Evolutionary conservation across 2,113 vertebrate genomes (phyloP).

Genomic region (Gavialis gangeticus): DNA sequence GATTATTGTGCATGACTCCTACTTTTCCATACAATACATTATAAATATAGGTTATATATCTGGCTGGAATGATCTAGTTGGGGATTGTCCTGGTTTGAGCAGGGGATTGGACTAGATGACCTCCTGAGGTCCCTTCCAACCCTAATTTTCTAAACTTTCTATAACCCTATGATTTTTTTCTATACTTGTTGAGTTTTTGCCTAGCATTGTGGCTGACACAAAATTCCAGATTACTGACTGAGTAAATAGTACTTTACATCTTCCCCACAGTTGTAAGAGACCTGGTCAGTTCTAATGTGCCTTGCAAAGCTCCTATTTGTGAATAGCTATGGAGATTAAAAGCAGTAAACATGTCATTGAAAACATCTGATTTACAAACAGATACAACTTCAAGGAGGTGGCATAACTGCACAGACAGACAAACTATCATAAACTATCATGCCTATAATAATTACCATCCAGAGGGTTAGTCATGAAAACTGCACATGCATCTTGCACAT

Average conservation of each 20-base stretch:
- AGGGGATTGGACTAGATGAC: no score
- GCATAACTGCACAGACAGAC: background rate
- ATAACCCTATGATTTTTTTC: no score
- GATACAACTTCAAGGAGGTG: constrained; percentile 26
- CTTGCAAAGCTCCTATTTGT: constrained; percentile 33
- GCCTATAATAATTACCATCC: background rate
- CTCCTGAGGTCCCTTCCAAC: no score
- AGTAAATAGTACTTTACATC: constrained; percentile 47
- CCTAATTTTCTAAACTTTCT: no score
- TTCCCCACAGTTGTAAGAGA: background rate
- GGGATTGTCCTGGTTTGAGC: no score
- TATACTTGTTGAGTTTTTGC: constrained; percentile 22
- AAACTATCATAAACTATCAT: background rate
- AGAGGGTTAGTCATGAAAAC: background rate
- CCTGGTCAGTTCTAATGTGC: constrained; percentile 33
- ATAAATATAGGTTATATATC: constrained; percentile 16
- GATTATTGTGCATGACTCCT: background rate
- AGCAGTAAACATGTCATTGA: background rate
- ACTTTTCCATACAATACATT: constrained; percentile 23
- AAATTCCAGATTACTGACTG: constrained; percentile 33
- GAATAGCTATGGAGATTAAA: background rate
- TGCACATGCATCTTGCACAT: background rate
- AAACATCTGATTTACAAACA: constrained; percentile 31
- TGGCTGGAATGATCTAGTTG: no score
- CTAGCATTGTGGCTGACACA: constrained; percentile 14